Evolutionary conservation across 2,113 vertebrate genomes (phyloP).

Genomic region (Rhizomys pruinosus): DNA sequence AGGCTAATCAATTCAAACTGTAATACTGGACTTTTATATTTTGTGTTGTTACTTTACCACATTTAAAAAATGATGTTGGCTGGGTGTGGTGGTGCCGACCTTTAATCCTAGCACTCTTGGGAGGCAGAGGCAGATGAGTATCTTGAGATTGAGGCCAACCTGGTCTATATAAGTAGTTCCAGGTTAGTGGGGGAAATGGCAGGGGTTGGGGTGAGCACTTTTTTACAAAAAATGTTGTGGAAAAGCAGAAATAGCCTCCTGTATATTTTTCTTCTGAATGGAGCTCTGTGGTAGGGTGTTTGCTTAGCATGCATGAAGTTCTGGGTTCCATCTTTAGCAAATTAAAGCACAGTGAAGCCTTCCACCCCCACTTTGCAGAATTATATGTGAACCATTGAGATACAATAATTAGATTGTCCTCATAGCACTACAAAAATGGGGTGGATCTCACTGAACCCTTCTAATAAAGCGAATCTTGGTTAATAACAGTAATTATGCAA

Average conservation of each 20-base stretch:
- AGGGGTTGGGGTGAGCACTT: too few species aligned
- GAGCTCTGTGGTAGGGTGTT: neutral
- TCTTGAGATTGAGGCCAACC: too few species aligned
- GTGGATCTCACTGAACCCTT: conserved; percentile 11
- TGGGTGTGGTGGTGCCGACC: too few species aligned
- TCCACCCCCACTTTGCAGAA: too few species aligned
- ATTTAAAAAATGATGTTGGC: neutral
- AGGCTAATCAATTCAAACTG: neutral
- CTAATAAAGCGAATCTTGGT: conserved; percentile 37
- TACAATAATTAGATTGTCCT: conserved; percentile 44
- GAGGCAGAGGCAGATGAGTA: too few species aligned
- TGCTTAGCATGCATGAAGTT: too few species aligned
- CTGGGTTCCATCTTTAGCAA: neutral
- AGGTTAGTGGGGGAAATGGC: too few species aligned
- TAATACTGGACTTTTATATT: neutral
- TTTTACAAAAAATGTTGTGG: neutral
- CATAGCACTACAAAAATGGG: neutral
- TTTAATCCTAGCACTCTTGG: too few species aligned
- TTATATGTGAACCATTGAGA: neutral
- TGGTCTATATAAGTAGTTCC: too few species aligned
- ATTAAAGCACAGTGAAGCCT: neutral
- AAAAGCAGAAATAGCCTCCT: neutral
- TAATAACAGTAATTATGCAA: conserved; percentile 37
- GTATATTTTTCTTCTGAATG: neutral
- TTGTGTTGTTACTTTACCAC: neutral